A percentile compares a stretch with the other conserved stretches of the same genome.
Conservation (phyloP, 1,140 invertebrate species). For the Steinernema khuongi region DNA sequence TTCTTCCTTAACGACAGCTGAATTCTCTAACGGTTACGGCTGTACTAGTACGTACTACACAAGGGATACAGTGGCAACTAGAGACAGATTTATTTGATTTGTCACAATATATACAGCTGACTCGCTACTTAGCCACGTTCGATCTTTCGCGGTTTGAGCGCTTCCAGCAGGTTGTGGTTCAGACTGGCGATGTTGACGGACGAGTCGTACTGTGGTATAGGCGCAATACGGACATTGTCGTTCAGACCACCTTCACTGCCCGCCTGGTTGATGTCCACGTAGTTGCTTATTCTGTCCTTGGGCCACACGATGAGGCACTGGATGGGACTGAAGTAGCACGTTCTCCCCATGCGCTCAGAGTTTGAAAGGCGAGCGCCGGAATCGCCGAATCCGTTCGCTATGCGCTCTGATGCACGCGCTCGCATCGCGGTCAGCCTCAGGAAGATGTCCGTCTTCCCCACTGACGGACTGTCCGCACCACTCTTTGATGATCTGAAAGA, state of each 20-base stretch:
- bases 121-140: not conserved
- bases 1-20: no score
- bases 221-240: not conserved
- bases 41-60: no score
- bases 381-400: not conserved
- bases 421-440: not conserved
- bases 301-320: slow-evolving; percentile 12
- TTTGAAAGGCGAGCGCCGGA: not conserved
- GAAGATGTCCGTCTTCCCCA: not conserved
- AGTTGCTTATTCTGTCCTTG: slow-evolving; percentile 9
- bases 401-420: not conserved
- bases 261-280: slow-evolving; percentile 1
- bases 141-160: not conserved
- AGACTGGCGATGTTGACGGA: slow-evolving; percentile 1
- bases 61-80: not conserved
- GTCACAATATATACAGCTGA: not conserved
- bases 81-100: not conserved
- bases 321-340: slow-evolving; percentile 3
- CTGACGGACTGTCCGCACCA: not conserved
- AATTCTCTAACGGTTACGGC: no score
- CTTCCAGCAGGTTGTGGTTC: not conserved
- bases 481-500: not conserved
- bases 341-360: not conserved
- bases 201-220: not conserved
- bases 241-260: not conserved